Conservation (phyloP, 2,888 invertebrate species). For the Falcaria lacertinaria region DNA sequence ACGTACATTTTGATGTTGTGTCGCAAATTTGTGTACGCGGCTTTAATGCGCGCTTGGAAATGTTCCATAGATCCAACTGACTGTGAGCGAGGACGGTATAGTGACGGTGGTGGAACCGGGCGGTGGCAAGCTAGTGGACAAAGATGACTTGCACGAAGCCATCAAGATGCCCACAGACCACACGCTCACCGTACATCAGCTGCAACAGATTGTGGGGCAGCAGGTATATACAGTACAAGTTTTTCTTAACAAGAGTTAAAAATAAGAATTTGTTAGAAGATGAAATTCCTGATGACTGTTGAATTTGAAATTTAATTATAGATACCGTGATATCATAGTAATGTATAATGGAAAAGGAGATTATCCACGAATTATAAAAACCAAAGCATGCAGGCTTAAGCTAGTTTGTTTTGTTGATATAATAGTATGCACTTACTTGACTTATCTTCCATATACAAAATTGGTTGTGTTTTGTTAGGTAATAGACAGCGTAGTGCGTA, state of each 20-base stretch:
- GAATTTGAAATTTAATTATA: no score
- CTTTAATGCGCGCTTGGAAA: background rate
- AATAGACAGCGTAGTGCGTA: slow-evolving; percentile 74
- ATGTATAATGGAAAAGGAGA: no score
- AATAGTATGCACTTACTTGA: no score
- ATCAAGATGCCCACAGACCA: slow-evolving; percentile 72
- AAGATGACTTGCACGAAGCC: slow-evolving; percentile 68
- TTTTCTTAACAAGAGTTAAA: no score
- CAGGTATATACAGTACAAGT: slow-evolving; percentile 77
- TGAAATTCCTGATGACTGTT: no score
- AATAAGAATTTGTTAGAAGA: no score
- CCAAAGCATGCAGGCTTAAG: no score
- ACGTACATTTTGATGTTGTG: background rate
- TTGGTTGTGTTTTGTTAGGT: slow-evolving; percentile 38
- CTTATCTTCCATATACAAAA: slow-evolving; percentile 3
- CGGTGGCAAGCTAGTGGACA: slow-evolving; percentile 67
- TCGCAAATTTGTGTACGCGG: background rate
- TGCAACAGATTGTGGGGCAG: slow-evolving; percentile 81
- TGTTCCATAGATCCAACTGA: slow-evolving; percentile 62
- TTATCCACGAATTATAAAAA: no score
- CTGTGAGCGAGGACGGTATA: slow-evolving; percentile 77
- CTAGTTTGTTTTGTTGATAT: no score
- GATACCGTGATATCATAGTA: no score
- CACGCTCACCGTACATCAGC: slow-evolving; percentile 76
- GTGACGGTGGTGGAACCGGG: slow-evolving; percentile 77